Base-by-base conservation (phyloP, 2,113 vertebrate genomes). In the Indicator maculatus region DNA sequence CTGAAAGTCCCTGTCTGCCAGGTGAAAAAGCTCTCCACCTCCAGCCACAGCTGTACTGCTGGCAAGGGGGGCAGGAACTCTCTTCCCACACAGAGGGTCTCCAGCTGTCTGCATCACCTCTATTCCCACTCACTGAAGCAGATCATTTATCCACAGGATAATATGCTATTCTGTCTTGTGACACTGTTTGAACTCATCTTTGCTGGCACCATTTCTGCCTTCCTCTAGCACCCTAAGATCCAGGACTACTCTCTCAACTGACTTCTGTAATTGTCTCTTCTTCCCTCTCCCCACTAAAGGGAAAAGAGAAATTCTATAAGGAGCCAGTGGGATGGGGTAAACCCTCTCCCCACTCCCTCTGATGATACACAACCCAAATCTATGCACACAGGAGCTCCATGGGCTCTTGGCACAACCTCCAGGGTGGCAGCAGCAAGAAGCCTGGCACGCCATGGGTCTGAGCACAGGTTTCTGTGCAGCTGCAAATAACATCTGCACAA, bases 401-500 rank as follows among this genome's bases (percentile, higher is more conserved):
- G 2, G 47, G 74, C 61, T 88, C 64, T n/a, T 4, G 0, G 78
- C 33, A 72, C 38, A 85, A 44, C 58, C 44, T 41, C n/a, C 63
- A 33, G n/a, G 27, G 41, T 75, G 55, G 53, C 59, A 86, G 77
- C 59, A 38, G 19, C 2, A 1, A 60, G 74, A 18, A 85, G 60
- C 52, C 39, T 6, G 41, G 71, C 61, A 72, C 0, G 0, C 9
- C 19, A 0, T 1, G 31, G 14, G 53, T n/a, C 39, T 31, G 55
- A 80, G 77, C 75, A 74, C 18, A 65, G 56, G 17, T 80, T 89
- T 80, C 84, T 38, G 31, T 21, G 58, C 63, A 65, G 70, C 28
- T 36, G 47, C 53, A 86, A 77, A 93, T 89, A 82, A 79, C 71
- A 94, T 33, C 95, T 77, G 95, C 82, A 93, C 33, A 61, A 90